Evolutionary conservation across 2,797 vertebrate species (phyloP).

Genomic region (Sus cebifrons): DNA sequence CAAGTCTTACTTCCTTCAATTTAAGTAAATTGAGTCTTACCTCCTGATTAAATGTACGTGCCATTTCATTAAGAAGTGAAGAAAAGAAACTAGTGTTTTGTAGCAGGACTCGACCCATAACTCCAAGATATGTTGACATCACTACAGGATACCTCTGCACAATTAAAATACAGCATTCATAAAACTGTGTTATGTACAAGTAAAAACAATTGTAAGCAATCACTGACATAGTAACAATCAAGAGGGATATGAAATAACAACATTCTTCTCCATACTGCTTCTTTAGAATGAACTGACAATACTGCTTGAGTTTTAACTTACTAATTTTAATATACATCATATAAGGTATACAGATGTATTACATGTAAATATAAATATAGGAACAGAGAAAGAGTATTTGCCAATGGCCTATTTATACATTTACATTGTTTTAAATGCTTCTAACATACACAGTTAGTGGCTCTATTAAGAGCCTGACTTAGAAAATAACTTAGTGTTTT

Average conservation of each 20-base stretch:
- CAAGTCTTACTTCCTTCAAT: slow-evolving; percentile 18
- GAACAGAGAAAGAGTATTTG: not conserved
- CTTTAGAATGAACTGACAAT: slow-evolving; percentile 16
- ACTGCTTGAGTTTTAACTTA: slow-evolving; percentile 17
- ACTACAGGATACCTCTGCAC: slow-evolving; percentile 96
- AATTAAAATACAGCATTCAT: slow-evolving; percentile 65
- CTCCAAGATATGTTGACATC: slow-evolving; percentile 98
- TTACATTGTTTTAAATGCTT: slow-evolving; percentile 13
- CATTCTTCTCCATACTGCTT: not conserved
- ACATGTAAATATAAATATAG: not conserved
- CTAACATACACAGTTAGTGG: not conserved
- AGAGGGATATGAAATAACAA: slow-evolving; percentile 8
- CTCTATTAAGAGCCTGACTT: not conserved
- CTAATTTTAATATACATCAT: not conserved
- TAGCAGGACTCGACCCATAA: slow-evolving; percentile 96
- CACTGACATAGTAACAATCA: not conserved
- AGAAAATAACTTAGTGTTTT: not conserved
- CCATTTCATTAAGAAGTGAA: slow-evolving; percentile 96
- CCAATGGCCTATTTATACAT: not conserved
- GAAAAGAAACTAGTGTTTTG: slow-evolving; percentile 97
- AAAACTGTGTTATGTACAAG: slow-evolving; percentile 41
- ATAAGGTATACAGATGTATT: not conserved
- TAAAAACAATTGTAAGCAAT: not conserved
- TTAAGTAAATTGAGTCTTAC: slow-evolving; percentile 88
- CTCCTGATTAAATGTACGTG: slow-evolving; percentile 95